Evolutionary conservation across 2,113 vertebrate species (phyloP).

Genomic region (Dendrocopos noguchii): DNA sequence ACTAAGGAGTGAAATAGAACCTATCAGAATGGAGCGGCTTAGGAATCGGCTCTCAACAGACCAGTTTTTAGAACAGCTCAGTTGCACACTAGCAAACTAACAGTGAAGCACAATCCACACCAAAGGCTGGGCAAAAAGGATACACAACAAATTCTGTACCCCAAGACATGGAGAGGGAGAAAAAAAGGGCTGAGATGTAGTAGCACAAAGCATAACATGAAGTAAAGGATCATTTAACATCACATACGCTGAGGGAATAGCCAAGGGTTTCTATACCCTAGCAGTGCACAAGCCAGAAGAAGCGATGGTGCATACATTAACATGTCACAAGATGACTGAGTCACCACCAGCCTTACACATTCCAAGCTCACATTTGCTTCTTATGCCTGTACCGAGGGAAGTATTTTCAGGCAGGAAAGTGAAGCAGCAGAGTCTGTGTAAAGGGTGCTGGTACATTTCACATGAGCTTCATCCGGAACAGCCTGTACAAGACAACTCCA

Average conservation of each 20-base stretch:
- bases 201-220: not conserved
- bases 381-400: constrained; percentile 38
- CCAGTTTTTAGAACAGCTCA: not conserved
- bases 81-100: not conserved
- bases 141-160: not conserved
- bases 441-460: constrained; percentile 36
- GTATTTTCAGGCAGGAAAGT: constrained; percentile 58
- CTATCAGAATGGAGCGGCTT: not conserved
- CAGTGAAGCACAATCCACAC: not conserved
- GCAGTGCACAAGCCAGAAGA: not conserved
- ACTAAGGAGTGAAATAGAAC: not conserved
- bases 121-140: not conserved
- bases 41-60: not conserved
- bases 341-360: constrained; percentile 53
- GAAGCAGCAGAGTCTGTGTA: not conserved
- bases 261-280: not conserved
- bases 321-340: constrained; percentile 65
- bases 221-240: not conserved
- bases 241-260: not conserved
- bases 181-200: not conserved
- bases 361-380: constrained; percentile 60
- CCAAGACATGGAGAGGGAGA: not conserved
- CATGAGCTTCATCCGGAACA: not conserved
- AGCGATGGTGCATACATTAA: constrained; percentile 53
- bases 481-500: not conserved